These are phyloP conservation scores for Papilio dardanus DNA, from an alignment of 1,140 invertebrate species.

Conservation along the genomic window DNA sequence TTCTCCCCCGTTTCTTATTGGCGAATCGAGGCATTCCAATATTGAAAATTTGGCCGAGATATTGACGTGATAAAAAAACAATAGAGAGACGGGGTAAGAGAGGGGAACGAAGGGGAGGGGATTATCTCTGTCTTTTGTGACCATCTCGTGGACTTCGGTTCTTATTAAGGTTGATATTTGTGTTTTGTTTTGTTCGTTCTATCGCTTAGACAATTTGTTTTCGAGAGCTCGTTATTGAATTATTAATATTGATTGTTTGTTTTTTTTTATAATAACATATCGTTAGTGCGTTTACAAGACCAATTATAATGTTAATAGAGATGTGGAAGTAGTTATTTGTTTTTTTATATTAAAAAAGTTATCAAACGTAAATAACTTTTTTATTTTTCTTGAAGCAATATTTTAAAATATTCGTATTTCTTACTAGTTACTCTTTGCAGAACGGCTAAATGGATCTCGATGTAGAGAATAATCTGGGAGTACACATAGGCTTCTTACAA, in stretches of 20 bases:
- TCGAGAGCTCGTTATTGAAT: constrained; percentile 75
- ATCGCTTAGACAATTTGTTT: constrained; percentile 81
- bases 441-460: too few species aligned
- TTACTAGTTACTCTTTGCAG: too few species aligned
- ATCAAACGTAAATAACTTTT: neutral
- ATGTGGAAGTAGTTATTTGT: neutral
- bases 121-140: constrained; percentile 82
- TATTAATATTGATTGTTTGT: constrained; percentile 70
- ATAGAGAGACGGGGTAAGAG: constrained; percentile 46
- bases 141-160: constrained; percentile 74
- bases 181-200: constrained; percentile 76
- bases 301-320: neutral
- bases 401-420: too few species aligned
- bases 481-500: too few species aligned
- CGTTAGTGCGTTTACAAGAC: neutral
- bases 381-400: neutral
- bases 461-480: too few species aligned
- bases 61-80: constrained; percentile 82
- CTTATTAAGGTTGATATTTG: constrained; percentile 75
- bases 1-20: constrained; percentile 82
- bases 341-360: neutral
- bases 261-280: constrained; percentile 38
- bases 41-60: constrained; percentile 82
- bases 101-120: constrained; percentile 38
- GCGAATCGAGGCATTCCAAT: constrained; percentile 82